These are phyloP conservation scores for Perizoma flavofasciatum DNA, from an alignment of 2,888 invertebrate genomes.

Conservation along the genomic window DNA sequence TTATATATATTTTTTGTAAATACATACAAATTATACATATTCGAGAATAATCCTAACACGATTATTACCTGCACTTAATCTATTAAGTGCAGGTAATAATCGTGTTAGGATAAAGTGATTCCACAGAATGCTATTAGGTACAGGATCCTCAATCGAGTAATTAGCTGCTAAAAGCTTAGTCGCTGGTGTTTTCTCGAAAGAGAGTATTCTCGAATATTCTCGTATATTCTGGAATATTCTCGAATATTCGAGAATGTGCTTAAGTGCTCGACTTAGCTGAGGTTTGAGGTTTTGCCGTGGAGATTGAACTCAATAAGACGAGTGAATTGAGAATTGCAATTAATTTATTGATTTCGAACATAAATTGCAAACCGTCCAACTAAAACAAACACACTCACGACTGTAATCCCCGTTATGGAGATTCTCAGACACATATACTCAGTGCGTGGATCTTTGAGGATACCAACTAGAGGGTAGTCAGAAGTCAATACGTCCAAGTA, in stretches of 20 bases:
- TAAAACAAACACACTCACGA: too few relatives aligned
- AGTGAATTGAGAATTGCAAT: neutral
- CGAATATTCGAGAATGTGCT: slow-evolving; percentile 11
- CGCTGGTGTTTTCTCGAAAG: slow-evolving; percentile 11
- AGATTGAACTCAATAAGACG: neutral
- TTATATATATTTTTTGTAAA: too few relatives aligned
- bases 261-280: slow-evolving; percentile 21
- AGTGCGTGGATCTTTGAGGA: too few relatives aligned
- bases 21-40: too few relatives aligned
- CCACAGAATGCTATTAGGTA: slow-evolving; percentile 21
- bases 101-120: slow-evolving; percentile 32
- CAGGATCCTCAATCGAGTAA: slow-evolving; percentile 26
- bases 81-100: slow-evolving; percentile 21
- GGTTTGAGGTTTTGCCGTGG: slow-evolving; percentile 18
- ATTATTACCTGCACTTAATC: neutral
- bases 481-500: too few relatives aligned
- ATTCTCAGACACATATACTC: too few relatives aligned
- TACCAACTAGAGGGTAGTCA: too few relatives aligned
- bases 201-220: slow-evolving; percentile 18
- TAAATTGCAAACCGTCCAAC: too few relatives aligned
- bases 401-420: too few relatives aligned
- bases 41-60: too few relatives aligned
- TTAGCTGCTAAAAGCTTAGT: slow-evolving; percentile 32
- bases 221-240: slow-evolving; percentile 16
- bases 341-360: too few relatives aligned